phyloP scores from a whole-genome alignment of 2,797 vertebrate species.

The Sebastes miniatus region DNA sequence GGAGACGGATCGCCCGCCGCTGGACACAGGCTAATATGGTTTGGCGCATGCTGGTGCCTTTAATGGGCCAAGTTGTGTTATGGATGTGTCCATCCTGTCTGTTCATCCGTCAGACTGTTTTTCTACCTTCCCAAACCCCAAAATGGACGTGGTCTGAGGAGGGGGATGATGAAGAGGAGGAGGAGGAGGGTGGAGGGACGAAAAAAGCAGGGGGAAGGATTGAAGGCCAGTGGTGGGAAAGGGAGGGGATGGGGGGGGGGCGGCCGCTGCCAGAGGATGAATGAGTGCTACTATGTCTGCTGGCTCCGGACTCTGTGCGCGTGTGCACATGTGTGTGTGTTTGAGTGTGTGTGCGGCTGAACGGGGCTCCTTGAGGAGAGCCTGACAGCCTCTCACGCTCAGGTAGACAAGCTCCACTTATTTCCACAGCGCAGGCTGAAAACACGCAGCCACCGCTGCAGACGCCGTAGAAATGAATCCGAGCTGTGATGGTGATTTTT shows the following conservation, averaged over 20 bases:
- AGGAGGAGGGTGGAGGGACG: conserved; percentile 25
- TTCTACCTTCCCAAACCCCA: conserved; percentile 61
- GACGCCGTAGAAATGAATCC: conserved; percentile 32
- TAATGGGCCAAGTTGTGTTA: conserved; percentile 33
- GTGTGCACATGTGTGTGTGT: conserved; percentile 1
- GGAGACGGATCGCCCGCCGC: background rate
- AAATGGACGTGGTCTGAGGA: conserved; percentile 64
- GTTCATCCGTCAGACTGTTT: conserved; percentile 54
- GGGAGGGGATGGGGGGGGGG: conserved; percentile 15
- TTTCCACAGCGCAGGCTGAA: conserved; percentile 43
- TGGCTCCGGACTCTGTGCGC: conserved; percentile 44
- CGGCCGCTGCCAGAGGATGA: conserved; percentile 65
- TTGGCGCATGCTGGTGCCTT: conserved; percentile 11
- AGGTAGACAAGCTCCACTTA: conserved; percentile 66
- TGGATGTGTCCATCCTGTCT: conserved; percentile 48
- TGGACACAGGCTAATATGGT: conserved; percentile 35
- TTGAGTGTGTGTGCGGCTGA: conserved; percentile 28
- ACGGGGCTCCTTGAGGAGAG: conserved; percentile 57
- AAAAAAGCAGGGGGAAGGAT: conserved; percentile 62
- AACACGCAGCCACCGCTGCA: conserved; percentile 5
- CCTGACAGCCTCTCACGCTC: conserved; percentile 65
- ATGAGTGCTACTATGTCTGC: conserved; percentile 79
- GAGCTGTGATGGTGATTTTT: background rate
- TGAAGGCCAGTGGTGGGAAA: conserved; percentile 52
- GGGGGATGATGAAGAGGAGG: conserved; percentile 37